phyloP scores from a whole-genome alignment of 1,140 invertebrate species.

The Steinernema khuongi region DNA sequence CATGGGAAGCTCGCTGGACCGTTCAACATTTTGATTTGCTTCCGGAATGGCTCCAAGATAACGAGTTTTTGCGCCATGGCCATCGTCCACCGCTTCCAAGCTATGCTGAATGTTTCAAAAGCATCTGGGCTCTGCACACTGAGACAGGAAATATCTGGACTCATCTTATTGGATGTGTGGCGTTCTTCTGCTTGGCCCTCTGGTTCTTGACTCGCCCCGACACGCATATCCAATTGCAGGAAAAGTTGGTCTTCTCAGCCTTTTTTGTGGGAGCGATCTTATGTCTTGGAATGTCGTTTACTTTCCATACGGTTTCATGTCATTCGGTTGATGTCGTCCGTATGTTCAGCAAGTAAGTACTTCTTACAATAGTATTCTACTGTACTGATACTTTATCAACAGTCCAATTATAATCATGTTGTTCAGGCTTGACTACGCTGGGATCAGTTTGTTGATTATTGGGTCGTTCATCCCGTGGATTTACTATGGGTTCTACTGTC shows the following conservation, averaged over 20 bases:
- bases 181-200: slow-evolving; percentile 73
- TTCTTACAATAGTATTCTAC: background rate
- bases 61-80: slow-evolving; percentile 89
- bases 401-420: background rate
- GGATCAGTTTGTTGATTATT: slow-evolving; percentile 93
- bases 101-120: slow-evolving; percentile 89
- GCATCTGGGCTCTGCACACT: slow-evolving; percentile 80
- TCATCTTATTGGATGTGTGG: slow-evolving; percentile 77
- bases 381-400: too few relatives aligned
- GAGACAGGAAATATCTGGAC: slow-evolving; percentile 98
- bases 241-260: slow-evolving; percentile 67
- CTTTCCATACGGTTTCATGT: slow-evolving; percentile 95
- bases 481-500: slow-evolving; percentile 97
- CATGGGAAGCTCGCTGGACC: slow-evolving; percentile 42
- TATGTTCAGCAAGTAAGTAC: slow-evolving; percentile 84
- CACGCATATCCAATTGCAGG: slow-evolving; percentile 61
- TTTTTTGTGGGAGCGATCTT: slow-evolving; percentile 94
- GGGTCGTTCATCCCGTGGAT: slow-evolving; percentile 99
- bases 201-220: slow-evolving; percentile 74
- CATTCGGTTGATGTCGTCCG: slow-evolving; percentile 90
- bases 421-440: slow-evolving; percentile 87
- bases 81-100: slow-evolving; percentile 91
- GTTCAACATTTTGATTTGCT: slow-evolving; percentile 62
- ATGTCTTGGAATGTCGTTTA: slow-evolving; percentile 90
- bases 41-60: slow-evolving; percentile 94